A percentile compares a stretch with the other conserved stretches of the same genome.
These are phyloP conservation scores for Hydractinia echinata DNA, from an alignment of 30 jellyfish, hydroid and myxozoan species.

Conservation along the genomic window DNA sequence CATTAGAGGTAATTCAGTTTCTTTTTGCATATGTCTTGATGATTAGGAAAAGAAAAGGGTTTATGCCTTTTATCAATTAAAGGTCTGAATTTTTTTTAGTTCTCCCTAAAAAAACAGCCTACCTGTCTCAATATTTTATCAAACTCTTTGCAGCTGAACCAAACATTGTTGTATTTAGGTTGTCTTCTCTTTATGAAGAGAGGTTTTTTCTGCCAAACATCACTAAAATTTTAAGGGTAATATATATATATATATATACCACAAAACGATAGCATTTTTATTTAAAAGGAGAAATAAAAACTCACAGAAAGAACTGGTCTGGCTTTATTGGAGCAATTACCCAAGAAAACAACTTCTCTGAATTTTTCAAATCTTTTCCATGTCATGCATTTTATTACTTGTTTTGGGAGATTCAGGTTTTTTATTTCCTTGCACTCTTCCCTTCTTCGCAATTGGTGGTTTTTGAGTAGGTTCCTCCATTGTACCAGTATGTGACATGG, in stretches of 20 bases:
- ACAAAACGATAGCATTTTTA: not conserved
- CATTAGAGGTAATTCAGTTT: too few species aligned
- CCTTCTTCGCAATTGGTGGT: slow-evolving; percentile 24
- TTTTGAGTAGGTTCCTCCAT: not conserved
- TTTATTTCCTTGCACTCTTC: not conserved
- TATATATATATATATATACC: not conserved
- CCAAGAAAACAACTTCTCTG: slow-evolving; percentile 57
- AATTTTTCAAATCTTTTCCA: not conserved
- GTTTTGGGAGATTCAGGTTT: slow-evolving; percentile 8
- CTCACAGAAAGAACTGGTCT: slow-evolving; percentile 56
- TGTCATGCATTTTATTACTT: not conserved
- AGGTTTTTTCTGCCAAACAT: slow-evolving; percentile 93
- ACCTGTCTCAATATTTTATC: slow-evolving; percentile 73
- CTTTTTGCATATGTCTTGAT: too few species aligned
- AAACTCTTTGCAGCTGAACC: slow-evolving; percentile 84
- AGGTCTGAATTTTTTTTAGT: too few species aligned
- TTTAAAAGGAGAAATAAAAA: not conserved
- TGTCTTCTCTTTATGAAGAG: slow-evolving; percentile 70
- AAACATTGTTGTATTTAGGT: slow-evolving; percentile 52
- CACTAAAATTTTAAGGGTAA: slow-evolving; percentile 27
- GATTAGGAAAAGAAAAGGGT: too few species aligned
- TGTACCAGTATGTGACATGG: not conserved
- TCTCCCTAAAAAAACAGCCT: not conserved
- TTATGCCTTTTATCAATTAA: too few species aligned
- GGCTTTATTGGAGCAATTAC: slow-evolving; percentile 56